A percentile compares a stretch with the other conserved stretches of the same genome.
Conservation (phyloP, 2,113 vertebrate genomes). For the Dermatemys mawii region DNA sequence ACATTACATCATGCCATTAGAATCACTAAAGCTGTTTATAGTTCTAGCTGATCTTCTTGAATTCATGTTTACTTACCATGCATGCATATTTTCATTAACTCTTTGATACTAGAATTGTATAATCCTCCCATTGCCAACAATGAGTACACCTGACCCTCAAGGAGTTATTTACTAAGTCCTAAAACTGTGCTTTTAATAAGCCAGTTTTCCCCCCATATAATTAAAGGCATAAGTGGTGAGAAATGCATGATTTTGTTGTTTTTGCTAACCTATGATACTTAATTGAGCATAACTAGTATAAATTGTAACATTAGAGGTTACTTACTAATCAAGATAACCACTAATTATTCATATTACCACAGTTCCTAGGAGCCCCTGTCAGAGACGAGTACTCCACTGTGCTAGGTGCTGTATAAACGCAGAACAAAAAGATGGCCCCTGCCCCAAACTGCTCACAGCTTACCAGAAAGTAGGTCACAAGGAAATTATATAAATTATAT, state of each 20-base stretch:
- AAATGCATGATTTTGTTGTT: not conserved
- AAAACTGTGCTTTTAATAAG: conserved; percentile 20
- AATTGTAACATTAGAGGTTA: not conserved
- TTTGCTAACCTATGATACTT: conserved; percentile 17
- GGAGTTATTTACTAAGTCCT: not conserved
- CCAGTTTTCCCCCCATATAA: not conserved
- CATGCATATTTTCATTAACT: accelerated
- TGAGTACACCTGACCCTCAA: not conserved
- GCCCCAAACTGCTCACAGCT: not conserved
- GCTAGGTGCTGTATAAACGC: not conserved
- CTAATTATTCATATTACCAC: not conserved
- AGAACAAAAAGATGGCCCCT: not conserved
- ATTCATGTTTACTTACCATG: not conserved
- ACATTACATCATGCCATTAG: accelerated
- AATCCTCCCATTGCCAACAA: not conserved
- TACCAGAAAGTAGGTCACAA: not conserved
- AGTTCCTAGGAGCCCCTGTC: no score
- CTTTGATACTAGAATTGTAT: not conserved
- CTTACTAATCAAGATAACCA: not conserved
- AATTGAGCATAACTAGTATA: not conserved
- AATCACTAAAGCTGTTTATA: not conserved
- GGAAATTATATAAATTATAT: not conserved
- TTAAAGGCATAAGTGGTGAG: not conserved
- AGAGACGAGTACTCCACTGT: not conserved
- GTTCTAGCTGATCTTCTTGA: not conserved